phyloP scores from a whole-genome alignment of 2,888 invertebrate species.

The Ornithoptera priamus region DNA sequence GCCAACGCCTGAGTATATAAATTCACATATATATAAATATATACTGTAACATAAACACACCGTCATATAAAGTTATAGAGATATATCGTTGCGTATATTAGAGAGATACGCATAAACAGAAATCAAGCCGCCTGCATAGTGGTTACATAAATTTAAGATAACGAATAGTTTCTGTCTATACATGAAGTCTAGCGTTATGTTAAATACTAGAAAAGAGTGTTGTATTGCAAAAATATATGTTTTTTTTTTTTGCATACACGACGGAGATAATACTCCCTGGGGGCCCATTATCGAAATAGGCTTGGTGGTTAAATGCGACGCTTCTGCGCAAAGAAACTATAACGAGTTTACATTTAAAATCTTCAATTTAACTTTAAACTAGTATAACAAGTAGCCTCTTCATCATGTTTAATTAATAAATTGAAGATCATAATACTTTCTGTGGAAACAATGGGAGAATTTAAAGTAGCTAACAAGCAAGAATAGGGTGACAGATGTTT shows the following conservation, averaged over 20 bases:
- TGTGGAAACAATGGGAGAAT: no score
- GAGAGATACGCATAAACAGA: conserved; percentile 21
- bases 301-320: conserved; percentile 1
- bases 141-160: conserved; percentile 24
- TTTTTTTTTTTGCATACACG: neutral
- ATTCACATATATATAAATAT: conserved; percentile 23
- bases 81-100: conserved; percentile 18
- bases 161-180: neutral
- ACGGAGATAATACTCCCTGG: conserved; percentile 2
- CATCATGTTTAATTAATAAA: neutral
- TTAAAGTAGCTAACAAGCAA: no score
- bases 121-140: conserved; percentile 13
- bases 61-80: conserved; percentile 24
- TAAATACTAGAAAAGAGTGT: neutral
- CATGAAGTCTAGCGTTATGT: neutral
- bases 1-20: conserved; percentile 1
- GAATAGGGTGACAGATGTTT: no score
- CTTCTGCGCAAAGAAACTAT: conserved; percentile 6
- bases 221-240: neutral
- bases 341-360: neutral
- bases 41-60: conserved; percentile 17
- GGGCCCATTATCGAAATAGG: conserved; percentile 14
- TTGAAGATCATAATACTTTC: neutral
- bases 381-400: neutral
- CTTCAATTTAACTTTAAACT: no score